Evolutionary conservation across 1,140 invertebrate genomes (phyloP).

Genomic region (Caenorhabditis briggsae): DNA sequence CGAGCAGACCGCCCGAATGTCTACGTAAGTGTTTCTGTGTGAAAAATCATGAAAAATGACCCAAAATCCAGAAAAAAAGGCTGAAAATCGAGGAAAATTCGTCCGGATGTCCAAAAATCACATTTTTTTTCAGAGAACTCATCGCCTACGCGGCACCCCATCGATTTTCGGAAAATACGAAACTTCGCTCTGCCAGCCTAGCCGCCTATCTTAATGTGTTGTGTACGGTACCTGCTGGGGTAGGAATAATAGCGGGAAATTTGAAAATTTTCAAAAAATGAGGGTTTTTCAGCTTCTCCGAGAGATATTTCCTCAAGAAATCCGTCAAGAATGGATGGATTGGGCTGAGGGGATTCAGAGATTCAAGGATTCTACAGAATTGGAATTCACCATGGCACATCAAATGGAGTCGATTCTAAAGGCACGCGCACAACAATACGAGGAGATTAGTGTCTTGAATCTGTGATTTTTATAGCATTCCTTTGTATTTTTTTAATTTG

Average conservation of each 20-base stretch:
- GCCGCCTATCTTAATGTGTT: conserved; percentile 16
- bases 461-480: too few species aligned
- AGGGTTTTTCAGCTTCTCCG: not conserved
- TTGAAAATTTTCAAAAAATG: not conserved
- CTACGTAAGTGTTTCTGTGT: not conserved
- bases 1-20: not conserved
- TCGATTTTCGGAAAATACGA: conserved; percentile 26
- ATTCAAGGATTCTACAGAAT: too few species aligned
- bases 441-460: too few species aligned
- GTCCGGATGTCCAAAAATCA: not conserved
- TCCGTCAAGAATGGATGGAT: not conserved
- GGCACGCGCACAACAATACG: too few species aligned
- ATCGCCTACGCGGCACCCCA: not conserved
- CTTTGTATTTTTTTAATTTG: too few species aligned
- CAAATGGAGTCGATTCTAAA: not conserved
- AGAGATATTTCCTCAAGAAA: not conserved
- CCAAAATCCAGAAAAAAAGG: too few species aligned
- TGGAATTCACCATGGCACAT: not conserved
- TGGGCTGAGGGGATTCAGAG: not conserved
- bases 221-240: not conserved
- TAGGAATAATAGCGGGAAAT: not conserved
- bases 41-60: too few species aligned
- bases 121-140: conserved; percentile 1
- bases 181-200: not conserved
- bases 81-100: not conserved